A percentile compares a stretch with the other conserved stretches of the same genome.
phyloP scores from a whole-genome alignment of 2,797 vertebrate genomes.

The Cyclopterus lumpus region DNA sequence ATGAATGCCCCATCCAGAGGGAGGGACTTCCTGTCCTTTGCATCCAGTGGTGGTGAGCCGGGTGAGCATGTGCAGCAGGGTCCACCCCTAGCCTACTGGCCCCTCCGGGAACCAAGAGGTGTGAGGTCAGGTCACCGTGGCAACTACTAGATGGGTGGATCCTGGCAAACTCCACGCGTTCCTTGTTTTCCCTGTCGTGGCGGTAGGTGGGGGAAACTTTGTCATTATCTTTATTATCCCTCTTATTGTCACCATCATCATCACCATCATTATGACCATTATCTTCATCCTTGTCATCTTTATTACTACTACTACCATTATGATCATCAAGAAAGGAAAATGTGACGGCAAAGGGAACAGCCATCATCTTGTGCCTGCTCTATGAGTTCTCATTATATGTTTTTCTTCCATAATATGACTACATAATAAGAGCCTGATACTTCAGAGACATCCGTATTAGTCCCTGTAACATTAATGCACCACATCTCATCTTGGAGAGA shows the following conservation, averaged over 20 bases:
- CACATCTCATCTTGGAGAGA: constrained; percentile 70
- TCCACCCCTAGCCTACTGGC: constrained; percentile 88
- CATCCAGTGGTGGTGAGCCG: constrained; percentile 94
- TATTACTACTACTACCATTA: constrained; percentile 76
- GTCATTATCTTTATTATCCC: constrained; percentile 77
- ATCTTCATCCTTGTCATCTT: constrained; percentile 76
- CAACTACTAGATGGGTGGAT: constrained; percentile 92
- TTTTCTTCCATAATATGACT: constrained; percentile 79
- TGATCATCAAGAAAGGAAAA: constrained; percentile 76
- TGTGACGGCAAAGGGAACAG: constrained; percentile 65
- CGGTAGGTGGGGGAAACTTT: constrained; percentile 57
- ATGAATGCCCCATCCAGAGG: constrained; percentile 97
- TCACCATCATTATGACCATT: constrained; percentile 73
- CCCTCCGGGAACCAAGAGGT: constrained; percentile 90
- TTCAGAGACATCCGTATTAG: constrained; percentile 80
- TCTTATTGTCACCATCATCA: constrained; percentile 66
- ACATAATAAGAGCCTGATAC: constrained; percentile 81
- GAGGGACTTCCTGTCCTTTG: constrained; percentile 96
- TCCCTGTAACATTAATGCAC: constrained; percentile 79
- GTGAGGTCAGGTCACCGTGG: constrained; percentile 93
- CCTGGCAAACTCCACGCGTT: constrained; percentile 93
- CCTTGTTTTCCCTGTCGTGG: constrained; percentile 91
- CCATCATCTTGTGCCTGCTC: constrained; percentile 67
- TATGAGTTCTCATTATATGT: constrained; percentile 78
- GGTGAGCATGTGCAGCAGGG: constrained; percentile 87